These are phyloP conservation scores for Danionella cerebrum DNA, from an alignment of 2,113 vertebrate species.

Conservation along the genomic window DNA sequence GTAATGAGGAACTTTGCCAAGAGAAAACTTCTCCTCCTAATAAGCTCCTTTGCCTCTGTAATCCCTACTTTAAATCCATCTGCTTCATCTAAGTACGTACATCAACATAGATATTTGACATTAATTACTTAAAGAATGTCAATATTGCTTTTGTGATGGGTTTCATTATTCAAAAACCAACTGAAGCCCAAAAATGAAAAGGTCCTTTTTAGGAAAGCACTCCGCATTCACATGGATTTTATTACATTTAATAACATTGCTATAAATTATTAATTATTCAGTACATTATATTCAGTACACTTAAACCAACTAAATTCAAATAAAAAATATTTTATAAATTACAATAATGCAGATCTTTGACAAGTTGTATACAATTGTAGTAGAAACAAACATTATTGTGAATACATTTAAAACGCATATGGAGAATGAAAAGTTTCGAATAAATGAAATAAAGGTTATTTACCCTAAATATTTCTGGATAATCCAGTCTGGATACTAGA, in stretches of 20 bases:
- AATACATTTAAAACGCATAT: no score
- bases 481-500: slow-evolving; percentile 91
- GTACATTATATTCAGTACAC: no score
- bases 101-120: not conserved
- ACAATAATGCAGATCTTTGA: no score
- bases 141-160: not conserved
- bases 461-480: slow-evolving; percentile 97
- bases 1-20: not conserved
- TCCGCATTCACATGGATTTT: not conserved
- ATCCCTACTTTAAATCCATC: not conserved
- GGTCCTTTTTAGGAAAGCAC: not conserved
- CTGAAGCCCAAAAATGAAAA: not conserved
- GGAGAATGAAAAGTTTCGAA: no score
- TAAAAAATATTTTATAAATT: no score
- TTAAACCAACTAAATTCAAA: no score
- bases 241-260: no score
- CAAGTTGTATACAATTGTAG: no score
- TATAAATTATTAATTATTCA: no score
- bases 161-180: not conserved
- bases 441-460: no score
- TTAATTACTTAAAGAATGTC: not conserved
- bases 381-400: no score
- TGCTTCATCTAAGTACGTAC: no score
- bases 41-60: not conserved
- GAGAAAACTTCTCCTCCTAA: not conserved